phyloP scores from a whole-genome alignment of 1,140 invertebrate species.

The Maniola jurtina region DNA sequence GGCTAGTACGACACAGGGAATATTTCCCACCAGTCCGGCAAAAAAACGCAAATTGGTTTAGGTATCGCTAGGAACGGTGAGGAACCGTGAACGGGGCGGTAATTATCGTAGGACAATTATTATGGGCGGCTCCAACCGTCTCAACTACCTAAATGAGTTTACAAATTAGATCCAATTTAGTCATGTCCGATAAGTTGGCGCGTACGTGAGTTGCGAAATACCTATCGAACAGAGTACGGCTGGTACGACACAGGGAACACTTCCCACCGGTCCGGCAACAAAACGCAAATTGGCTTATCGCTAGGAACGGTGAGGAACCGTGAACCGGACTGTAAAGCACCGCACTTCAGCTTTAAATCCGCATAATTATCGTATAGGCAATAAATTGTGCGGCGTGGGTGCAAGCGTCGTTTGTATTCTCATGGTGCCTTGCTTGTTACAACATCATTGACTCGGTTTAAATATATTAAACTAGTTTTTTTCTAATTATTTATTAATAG shows the following conservation, averaged over 20 bases:
- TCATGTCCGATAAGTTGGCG: not conserved
- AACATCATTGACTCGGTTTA: conserved; percentile 40
- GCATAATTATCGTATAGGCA: conserved; percentile 75
- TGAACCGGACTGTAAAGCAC: conserved; percentile 64
- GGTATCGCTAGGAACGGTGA: conserved; percentile 52
- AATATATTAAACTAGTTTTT: conserved; percentile 5
- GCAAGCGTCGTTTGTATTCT: conserved; percentile 56
- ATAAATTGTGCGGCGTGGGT: conserved; percentile 67
- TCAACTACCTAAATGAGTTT: no score
- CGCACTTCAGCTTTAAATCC: conserved; percentile 69
- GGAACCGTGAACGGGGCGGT: conserved; percentile 65
- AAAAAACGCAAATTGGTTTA: conserved; percentile 61
- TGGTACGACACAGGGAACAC: conserved; percentile 36
- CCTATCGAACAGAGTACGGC: not conserved
- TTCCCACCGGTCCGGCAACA: conserved; percentile 50
- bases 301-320: conserved; percentile 57
- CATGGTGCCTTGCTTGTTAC: conserved; percentile 39
- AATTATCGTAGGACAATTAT: conserved; percentile 59
- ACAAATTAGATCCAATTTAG: no score
- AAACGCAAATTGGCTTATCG: conserved; percentile 58
- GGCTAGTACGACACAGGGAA: conserved; percentile 37
- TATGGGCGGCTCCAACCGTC: no score
- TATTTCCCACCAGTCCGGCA: conserved; percentile 45
- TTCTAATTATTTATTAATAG: not conserved
- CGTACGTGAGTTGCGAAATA: not conserved